These are phyloP conservation scores for Gymnarchus niloticus DNA, from an alignment of 2,113 vertebrate species.

Conservation along the genomic window DNA sequence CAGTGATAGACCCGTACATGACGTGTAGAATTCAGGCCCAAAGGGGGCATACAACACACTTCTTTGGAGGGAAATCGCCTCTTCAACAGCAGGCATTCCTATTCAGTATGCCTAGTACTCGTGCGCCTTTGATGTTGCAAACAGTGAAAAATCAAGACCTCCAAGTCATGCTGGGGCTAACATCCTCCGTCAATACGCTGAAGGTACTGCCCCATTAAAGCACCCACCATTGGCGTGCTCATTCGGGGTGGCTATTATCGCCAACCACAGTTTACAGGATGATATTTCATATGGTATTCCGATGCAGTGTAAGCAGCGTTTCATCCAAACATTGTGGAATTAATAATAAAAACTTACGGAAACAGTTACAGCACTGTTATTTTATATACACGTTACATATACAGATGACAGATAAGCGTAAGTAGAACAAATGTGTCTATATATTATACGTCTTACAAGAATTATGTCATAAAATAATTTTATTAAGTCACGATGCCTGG, in stretches of 20 bases:
- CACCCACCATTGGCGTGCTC: not conserved
- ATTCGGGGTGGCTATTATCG: not conserved
- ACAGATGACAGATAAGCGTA: not conserved
- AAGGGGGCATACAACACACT: slow-evolving; percentile 14
- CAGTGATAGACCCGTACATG: slow-evolving; percentile 27
- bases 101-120: not conserved
- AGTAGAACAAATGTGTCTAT: not conserved
- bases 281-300: not conserved
- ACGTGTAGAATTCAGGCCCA: slow-evolving; percentile 24
- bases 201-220: not conserved
- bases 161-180: not conserved
- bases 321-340: not conserved
- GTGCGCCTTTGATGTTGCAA: slow-evolving; percentile 6
- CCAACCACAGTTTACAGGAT: not conserved
- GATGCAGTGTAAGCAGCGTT: not conserved
- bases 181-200: not conserved
- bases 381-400: not conserved
- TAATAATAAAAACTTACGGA: not conserved
- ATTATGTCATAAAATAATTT: not conserved
- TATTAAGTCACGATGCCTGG: not conserved
- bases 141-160: slow-evolving; percentile 8
- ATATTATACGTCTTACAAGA: not conserved
- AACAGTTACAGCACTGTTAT: not conserved
- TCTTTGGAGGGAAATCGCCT: slow-evolving; percentile 18
- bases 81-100: slow-evolving; percentile 19